These are phyloP conservation scores for Heterodera schachtii DNA, from an alignment of 1,140 invertebrate genomes.

Conservation along the genomic window DNA sequence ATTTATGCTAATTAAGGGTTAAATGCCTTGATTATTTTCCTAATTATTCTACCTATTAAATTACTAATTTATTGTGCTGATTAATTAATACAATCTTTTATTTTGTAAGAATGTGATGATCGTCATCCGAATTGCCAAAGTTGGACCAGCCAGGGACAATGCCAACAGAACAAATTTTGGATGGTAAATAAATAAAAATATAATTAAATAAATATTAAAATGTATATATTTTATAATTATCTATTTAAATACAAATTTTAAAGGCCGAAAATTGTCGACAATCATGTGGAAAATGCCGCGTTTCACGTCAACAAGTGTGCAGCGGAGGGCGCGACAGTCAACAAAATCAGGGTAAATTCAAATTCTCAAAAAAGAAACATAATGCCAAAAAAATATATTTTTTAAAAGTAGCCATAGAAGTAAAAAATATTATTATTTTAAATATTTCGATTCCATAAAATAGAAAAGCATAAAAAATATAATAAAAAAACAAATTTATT, in stretches of 20 bases:
- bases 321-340: conserved; percentile 28
- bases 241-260: neutral
- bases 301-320: conserved; percentile 36
- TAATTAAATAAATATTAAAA: too few species aligned
- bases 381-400: too few species aligned
- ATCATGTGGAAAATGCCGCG: conserved; percentile 35
- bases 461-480: too few species aligned
- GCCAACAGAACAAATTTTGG: conserved; percentile 27
- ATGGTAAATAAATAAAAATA: too few species aligned
- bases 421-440: conserved; percentile 3
- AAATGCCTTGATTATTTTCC: too few species aligned
- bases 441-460: neutral
- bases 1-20: too few species aligned
- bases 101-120: conserved; percentile 34
- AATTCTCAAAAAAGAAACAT: too few species aligned
- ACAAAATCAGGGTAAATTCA: neutral
- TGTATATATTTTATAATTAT: too few species aligned
- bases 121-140: conserved; percentile 29
- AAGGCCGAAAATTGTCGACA: conserved; percentile 46
- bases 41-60: too few species aligned
- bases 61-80: too few species aligned
- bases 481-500: too few species aligned
- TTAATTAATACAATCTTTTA: neutral
- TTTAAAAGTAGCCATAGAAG: too few species aligned
- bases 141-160: conserved; percentile 37